phyloP scores from a whole-genome alignment of 2,888 invertebrate species.

The Lottia gigantea region DNA sequence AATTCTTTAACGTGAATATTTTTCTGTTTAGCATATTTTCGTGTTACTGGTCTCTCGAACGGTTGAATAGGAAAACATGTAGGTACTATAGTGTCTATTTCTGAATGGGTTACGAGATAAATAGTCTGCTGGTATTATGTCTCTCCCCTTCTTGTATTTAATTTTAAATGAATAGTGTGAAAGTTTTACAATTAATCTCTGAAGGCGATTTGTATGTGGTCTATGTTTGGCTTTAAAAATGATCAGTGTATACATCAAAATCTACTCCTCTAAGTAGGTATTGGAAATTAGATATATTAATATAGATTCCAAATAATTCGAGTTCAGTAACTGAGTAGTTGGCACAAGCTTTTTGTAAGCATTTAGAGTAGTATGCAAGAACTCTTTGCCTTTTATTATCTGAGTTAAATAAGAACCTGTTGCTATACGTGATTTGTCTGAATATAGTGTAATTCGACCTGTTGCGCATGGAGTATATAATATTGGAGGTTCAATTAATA shows the following conservation, averaged over 20 bases:
- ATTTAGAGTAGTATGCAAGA: neutral
- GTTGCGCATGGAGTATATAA: neutral
- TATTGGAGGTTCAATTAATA: neutral
- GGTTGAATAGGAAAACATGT: neutral
- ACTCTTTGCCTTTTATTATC: neutral
- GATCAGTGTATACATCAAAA: neutral
- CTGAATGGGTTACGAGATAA: constrained; percentile 4
- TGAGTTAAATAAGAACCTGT: constrained; percentile 9
- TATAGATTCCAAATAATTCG: neutral
- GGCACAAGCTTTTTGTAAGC: neutral
- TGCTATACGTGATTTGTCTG: neutral
- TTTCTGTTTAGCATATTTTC: neutral
- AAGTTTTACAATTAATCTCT: neutral
- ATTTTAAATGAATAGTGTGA: neutral
- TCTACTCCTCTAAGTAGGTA: neutral
- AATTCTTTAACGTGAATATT: neutral
- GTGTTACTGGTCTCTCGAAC: neutral
- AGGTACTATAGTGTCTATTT: neutral
- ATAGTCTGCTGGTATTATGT: neutral
- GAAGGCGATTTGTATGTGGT: constrained; percentile 2
- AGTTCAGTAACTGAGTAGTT: neutral
- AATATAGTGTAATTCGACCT: neutral
- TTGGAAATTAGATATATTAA: neutral
- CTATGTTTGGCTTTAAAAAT: neutral
- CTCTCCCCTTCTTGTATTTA: neutral